These are phyloP conservation scores for Vannuccia rotundouncinata DNA, from an alignment of 2,888 invertebrate genomes.

Conservation along the genomic window DNA sequence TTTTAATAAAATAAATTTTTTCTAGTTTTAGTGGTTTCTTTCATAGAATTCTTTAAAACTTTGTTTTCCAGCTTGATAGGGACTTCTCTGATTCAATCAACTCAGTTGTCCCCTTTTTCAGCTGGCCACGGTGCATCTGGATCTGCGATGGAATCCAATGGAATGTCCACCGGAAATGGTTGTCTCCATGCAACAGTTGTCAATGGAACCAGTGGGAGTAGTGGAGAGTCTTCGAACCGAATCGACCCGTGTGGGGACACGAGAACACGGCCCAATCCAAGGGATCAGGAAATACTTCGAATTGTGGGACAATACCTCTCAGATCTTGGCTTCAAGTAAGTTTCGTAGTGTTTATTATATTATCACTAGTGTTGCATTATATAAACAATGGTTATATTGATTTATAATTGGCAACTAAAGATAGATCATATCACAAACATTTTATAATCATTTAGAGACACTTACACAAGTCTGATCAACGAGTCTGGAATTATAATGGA, in stretches of 20 bases:
- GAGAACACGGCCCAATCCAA: background rate
- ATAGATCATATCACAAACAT: no score
- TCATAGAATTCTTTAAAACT: no score
- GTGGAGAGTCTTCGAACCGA: background rate
- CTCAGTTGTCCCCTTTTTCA: no score
- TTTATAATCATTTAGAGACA: background rate
- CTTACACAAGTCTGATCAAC: background rate
- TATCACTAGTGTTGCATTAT: no score
- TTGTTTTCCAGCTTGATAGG: no score
- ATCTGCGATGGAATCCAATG: background rate
- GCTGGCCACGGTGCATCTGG: background rate
- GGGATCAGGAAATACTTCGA: background rate
- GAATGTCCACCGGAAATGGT: background rate
- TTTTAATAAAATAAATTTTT: no score
- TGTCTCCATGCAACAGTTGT: background rate
- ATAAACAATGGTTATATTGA: background rate
- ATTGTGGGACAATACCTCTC: background rate
- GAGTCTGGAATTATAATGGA: background rate
- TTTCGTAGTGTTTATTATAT: no score
- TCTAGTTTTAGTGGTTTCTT: no score
- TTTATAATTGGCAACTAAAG: no score
- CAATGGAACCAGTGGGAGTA: background rate
- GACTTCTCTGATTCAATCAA: no score
- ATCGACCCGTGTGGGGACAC: background rate
- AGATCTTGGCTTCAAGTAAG: background rate